Conservation (phyloP, 2,113 vertebrate species). For the Beaufortia kweichowensis region DNA sequence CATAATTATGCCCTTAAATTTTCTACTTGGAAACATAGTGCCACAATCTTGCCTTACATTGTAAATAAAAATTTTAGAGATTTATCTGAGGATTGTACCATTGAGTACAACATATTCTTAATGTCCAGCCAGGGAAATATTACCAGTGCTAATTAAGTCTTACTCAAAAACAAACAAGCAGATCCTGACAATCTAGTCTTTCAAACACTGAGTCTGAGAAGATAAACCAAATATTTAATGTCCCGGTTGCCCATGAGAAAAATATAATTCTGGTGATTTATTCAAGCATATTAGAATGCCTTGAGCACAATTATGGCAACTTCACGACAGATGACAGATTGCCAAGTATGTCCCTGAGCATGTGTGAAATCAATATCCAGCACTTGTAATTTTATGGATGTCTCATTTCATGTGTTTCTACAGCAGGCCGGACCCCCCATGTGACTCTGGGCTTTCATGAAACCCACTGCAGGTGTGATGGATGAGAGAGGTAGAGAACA, state of each 20-base stretch:
- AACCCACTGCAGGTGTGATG: constrained; percentile 39
- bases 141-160: background rate
- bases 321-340: constrained; percentile 23
- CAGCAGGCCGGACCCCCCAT: background rate
- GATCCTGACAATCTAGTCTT: background rate
- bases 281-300: constrained; percentile 26
- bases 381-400: constrained; percentile 3
- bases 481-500: constrained; percentile 34
- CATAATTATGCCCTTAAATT: no score
- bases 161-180: background rate
- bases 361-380: constrained; percentile 35
- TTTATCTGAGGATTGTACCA: no score
- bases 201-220: background rate
- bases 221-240: background rate
- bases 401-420: constrained; percentile 2
- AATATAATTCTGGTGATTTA: constrained; percentile 4
- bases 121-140: background rate
- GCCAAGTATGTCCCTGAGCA: background rate
- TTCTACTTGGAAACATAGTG: no score
- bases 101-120: no score
- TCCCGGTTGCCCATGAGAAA: background rate
- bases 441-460: background rate
- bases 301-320: constrained; percentile 15
- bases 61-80: no score
- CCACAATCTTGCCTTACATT: no score